Conservation (phyloP, 2,888 invertebrate genomes). For the Drosophila dives region DNA sequence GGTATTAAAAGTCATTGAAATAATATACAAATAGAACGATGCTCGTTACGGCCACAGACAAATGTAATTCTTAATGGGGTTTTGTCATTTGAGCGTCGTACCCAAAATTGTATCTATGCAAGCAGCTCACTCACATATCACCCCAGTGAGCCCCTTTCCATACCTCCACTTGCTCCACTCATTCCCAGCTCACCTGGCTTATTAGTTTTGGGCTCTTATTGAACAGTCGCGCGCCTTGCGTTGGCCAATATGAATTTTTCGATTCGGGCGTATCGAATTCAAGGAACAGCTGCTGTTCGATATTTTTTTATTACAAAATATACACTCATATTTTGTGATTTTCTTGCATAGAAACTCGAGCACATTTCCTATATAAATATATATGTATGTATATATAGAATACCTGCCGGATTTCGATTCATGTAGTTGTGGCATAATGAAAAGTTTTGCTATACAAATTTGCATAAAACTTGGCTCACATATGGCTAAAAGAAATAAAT, state of each 20-base stretch:
- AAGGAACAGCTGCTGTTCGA: conserved; percentile 49
- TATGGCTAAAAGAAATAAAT: conserved; percentile 25
- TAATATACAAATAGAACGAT: conserved; percentile 37
- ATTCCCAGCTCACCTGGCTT: conserved; percentile 53
- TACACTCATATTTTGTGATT: conserved; percentile 41
- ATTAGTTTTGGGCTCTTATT: conserved; percentile 62
- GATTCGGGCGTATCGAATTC: conserved; percentile 43
- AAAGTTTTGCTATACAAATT: conserved; percentile 48
- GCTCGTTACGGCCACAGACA: conserved; percentile 38
- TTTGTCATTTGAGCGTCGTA: conserved; percentile 71
- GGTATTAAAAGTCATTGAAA: conserved; percentile 47
- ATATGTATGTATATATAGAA: conserved; percentile 29
- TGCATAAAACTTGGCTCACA: conserved; percentile 54
- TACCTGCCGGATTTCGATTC: conserved; percentile 8
- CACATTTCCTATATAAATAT: conserved; percentile 3
- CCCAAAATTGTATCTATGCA: conserved; percentile 39
- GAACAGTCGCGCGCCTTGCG: conserved; percentile 42
- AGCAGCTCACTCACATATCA: conserved; percentile 28
- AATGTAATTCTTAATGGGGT: conserved; percentile 72
- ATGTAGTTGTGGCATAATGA: conserved; percentile 33
- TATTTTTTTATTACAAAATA: conserved; percentile 50
- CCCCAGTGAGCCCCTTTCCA: background rate
- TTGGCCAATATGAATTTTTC: conserved; percentile 40
- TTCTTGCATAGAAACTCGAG: conserved; percentile 47
- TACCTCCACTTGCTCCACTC: background rate